Evolutionary conservation across 2,113 vertebrate species (phyloP), one percentile per base, ranked within the genome.

Genomic region (Rhabdomys dilectus): DNA sequence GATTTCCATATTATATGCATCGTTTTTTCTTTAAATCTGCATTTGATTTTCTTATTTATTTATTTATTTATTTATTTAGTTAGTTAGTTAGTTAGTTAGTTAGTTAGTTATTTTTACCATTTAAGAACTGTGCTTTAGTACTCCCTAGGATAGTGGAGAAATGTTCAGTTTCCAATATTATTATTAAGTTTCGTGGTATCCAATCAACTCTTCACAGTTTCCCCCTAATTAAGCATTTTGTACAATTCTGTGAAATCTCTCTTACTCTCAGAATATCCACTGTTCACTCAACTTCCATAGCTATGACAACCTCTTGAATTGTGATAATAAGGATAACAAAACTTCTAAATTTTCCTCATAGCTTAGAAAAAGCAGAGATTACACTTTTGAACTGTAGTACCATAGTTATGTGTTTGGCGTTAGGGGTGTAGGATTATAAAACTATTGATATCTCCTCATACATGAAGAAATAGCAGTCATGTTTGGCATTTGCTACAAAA

Each of bases 171-270:
- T 95, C 10, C 82, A 88, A 77, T 34, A 93, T 93, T 48, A 60
- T 91, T 89, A 93, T 95, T 95, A 85, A 88, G 68, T 88, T 97
- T 95, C 48, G 93, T 34, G 16, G 10, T 95, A 88, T 75, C 94
- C 34, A 76, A 36, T 97, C 64, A 97, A 89, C 4, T 81, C 94
- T 95, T 92, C 42, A 89, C 48, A 39, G n/a, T 34, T 58, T 95
- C 51, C 5, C 92, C 64, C 72, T 95, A 87, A 89, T 84, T 95
- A 87, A 89, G n/a, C 36, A 88, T 84, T 97, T 81, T 86, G 29
- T 11, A 93, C 91, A 76, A 88, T 78, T n/a, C 62, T 60, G 56
- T 78, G 7, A 96, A 91, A 62, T 73, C 19, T 93, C 89, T 90
- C 36, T 78, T 80, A 17, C 66, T 87, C 91, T 86, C 29, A 91